Conservation (phyloP, 2,797 vertebrate species). For the Limnodromus scolopaceus region DNA sequence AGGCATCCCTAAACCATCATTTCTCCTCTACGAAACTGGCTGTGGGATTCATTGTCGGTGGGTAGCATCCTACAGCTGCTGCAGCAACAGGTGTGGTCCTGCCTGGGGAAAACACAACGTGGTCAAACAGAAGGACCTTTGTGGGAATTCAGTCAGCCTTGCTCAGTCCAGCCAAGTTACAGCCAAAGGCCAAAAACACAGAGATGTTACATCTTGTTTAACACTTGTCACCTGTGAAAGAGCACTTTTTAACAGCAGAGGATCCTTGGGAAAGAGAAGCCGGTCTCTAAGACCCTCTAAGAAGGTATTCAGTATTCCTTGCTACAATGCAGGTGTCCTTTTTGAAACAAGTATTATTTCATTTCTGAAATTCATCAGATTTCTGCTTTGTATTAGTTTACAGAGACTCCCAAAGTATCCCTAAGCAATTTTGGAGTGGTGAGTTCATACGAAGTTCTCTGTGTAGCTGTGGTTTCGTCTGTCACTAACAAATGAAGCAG, state of each 20-base stretch:
- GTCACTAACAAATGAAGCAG: neutral
- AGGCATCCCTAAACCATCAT: neutral
- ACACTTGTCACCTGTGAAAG: neutral
- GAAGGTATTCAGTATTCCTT: neutral
- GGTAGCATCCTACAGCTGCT: neutral
- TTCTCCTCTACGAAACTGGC: neutral
- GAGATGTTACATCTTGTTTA: neutral
- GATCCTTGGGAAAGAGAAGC: neutral
- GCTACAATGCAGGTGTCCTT: neutral
- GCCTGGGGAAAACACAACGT: neutral
- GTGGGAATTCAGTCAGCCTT: neutral
- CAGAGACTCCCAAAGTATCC: neutral
- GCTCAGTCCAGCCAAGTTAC: neutral
- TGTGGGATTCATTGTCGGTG: neutral
- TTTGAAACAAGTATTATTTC: neutral
- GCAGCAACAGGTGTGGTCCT: neutral
- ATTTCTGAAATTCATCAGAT: neutral
- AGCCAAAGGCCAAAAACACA: neutral
- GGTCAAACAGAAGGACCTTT: neutral
- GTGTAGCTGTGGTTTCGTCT: neutral
- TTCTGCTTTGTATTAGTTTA: neutral
- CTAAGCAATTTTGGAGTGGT: neutral
- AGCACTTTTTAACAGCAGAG: neutral
- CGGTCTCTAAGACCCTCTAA: neutral
- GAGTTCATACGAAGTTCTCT: neutral